Evolutionary conservation across 2,888 invertebrate genomes (phyloP).

Genomic region (Eristalis arbustorum): DNA sequence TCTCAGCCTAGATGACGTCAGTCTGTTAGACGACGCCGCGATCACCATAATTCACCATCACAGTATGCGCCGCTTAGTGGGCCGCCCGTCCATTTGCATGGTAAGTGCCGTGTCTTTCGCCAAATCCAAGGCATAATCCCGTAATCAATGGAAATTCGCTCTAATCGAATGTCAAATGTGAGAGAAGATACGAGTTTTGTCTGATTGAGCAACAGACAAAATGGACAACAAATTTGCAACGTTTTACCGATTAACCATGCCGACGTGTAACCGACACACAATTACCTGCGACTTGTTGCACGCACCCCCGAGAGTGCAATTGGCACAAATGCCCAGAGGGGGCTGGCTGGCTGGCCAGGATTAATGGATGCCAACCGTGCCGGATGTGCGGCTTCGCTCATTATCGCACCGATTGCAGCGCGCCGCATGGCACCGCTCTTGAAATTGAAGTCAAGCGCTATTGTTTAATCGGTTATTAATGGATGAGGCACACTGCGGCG

Average conservation of each 20-base stretch:
- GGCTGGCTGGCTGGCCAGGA: neutral
- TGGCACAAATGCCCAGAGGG: neutral
- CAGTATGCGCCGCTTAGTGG: neutral
- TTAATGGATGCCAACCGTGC: neutral
- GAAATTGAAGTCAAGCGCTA: neutral
- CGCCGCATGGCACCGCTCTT: neutral
- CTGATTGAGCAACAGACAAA: neutral
- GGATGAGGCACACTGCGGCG: neutral
- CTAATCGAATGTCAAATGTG: constrained; percentile 16
- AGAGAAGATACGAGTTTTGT: constrained; percentile 4
- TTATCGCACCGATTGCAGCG: neutral
- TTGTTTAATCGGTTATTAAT: neutral
- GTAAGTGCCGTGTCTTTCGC: neutral
- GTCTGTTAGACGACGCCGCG: neutral
- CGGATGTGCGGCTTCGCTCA: neutral
- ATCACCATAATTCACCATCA: neutral
- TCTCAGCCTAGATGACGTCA: neutral
- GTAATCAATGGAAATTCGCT: constrained; percentile 31
- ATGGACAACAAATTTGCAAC: neutral
- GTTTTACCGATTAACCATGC: neutral
- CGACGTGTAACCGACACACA: constrained; percentile 5
- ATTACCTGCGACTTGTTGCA: neutral
- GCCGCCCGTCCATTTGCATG: neutral
- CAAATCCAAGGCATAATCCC: constrained; percentile 4
- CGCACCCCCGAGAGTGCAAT: neutral